Base-by-base conservation (phyloP, 2,797 vertebrate species). In the Hydrophis major region DNA sequence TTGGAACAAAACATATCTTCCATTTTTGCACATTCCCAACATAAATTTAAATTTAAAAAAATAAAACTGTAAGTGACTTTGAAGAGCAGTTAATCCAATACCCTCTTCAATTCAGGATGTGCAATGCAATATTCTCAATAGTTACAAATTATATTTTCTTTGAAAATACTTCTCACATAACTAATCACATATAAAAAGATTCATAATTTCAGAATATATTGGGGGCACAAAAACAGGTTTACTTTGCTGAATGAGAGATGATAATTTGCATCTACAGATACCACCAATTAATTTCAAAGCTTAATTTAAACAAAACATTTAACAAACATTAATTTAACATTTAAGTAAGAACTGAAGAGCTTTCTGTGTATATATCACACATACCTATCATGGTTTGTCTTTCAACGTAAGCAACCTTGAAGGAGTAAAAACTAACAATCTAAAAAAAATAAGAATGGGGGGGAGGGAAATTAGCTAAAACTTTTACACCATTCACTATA, bases 251-350 rank as follows among this genome's bases (percentile, higher is more conserved):
- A 59, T 27, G 47, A 25, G 27, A 92, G 37, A 37, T 0, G 2
- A 83, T 2, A 27, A 92, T 87, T 93, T 94, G 7, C 22, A 95
- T 87, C 37, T 87, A 57, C 22, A 37, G 28, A 27, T 55, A 47
- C 20, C 83, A 59, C 4, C 32, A 89, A 2, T 50, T n/a, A 90
- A 87, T 27, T 78, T 4, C 50, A 93, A 56, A 87, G 20, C 18
- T 87, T 90, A n/a, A 69, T 74, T 90, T 57, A 25, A 27, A 87
- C 53, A 66, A 32, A 87, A 57, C 91, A 18, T 32, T 89, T 25
- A 63, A 90, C 59, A 92, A 47, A 10, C 7, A 7, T 50, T 87
- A n/a, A 83, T 6, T 50, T 87, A n/a, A 83, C 8, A 83, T 83
- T 83, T 22, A 83, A 83, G 37, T 11, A 83, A 83, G 37, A 83